Conservation (phyloP, 2,113 vertebrate species). For the Etheostoma cragini region DNA sequence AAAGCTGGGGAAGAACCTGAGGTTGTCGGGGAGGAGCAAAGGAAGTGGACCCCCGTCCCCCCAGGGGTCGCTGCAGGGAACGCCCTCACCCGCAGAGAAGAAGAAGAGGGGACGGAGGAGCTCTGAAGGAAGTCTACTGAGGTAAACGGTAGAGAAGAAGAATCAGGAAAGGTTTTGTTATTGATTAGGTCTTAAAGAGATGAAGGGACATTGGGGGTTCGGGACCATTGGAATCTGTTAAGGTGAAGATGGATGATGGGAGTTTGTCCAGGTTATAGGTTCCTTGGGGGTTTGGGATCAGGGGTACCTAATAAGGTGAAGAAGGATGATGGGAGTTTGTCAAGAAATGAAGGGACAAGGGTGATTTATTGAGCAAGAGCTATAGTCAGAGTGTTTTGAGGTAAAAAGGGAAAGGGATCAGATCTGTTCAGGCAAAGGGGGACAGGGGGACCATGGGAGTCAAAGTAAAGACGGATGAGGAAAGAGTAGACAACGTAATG, state of each 20-base stretch:
- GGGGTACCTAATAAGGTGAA: too few species aligned
- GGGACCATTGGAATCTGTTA: too few species aligned
- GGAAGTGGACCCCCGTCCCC: constrained; percentile 72
- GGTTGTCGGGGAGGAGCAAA: constrained; percentile 76
- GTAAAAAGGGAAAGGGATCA: not conserved
- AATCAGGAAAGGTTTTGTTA: too few species aligned
- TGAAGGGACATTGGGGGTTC: too few species aligned
- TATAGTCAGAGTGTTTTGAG: not conserved
- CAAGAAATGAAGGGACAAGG: too few species aligned
- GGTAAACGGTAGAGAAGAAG: constrained; percentile 57
- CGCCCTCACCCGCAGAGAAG: constrained; percentile 76
- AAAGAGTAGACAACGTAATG: not conserved
- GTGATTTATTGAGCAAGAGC: not conserved
- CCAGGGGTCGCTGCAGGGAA: constrained; percentile 73
- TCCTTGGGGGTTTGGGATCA: too few species aligned
- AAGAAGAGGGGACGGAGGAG: constrained; percentile 84
- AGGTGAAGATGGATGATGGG: too few species aligned
- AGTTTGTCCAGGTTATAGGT: too few species aligned
- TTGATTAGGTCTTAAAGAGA: too few species aligned
- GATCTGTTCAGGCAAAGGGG: not conserved
- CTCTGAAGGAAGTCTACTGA: constrained; percentile 89
- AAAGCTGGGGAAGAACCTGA: constrained; percentile 81
- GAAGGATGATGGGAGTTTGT: too few species aligned
- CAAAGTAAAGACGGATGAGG: not conserved
- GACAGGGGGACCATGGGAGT: not conserved